Percentiles rank a stretch among this genome's conserved stretches.
Evolutionary conservation across 2,113 vertebrate genomes (phyloP).

Genomic region (Rattus norvegicus): DNA sequence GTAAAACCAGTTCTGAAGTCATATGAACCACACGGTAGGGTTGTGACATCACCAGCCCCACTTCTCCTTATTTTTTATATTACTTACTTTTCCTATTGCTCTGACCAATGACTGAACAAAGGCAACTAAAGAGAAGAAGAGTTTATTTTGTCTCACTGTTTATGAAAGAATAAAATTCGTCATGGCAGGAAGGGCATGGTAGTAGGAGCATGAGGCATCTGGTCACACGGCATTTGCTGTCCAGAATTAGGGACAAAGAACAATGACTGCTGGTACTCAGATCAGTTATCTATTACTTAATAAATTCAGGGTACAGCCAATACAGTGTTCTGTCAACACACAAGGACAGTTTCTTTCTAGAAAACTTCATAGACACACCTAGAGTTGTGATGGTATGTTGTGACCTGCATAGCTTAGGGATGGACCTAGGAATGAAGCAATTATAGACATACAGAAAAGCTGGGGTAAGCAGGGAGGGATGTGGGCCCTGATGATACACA

Average conservation of each 20-base stretch:
- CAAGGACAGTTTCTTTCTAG: background rate
- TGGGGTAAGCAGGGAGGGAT: background rate
- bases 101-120: background rate
- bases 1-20: background rate
- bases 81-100: background rate
- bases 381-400: background rate
- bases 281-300: too few species aligned
- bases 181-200: background rate
- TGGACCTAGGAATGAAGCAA: background rate
- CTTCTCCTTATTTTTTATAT: background rate
- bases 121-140: background rate
- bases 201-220: background rate
- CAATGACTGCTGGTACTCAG: background rate
- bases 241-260: background rate
- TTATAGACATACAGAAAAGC: background rate
- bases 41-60: background rate
- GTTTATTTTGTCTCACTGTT: background rate
- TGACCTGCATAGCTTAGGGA: background rate
- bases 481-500: background rate
- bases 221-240: background rate
- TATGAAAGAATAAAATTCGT: background rate
- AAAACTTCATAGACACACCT: background rate
- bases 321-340: background rate
- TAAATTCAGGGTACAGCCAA: background rate
- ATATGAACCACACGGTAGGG: background rate